A percentile compares a stretch with the other conserved stretches of the same genome.
Conservation (phyloP, 2,797 vertebrate genomes). For the Rhinella marina region DNA sequence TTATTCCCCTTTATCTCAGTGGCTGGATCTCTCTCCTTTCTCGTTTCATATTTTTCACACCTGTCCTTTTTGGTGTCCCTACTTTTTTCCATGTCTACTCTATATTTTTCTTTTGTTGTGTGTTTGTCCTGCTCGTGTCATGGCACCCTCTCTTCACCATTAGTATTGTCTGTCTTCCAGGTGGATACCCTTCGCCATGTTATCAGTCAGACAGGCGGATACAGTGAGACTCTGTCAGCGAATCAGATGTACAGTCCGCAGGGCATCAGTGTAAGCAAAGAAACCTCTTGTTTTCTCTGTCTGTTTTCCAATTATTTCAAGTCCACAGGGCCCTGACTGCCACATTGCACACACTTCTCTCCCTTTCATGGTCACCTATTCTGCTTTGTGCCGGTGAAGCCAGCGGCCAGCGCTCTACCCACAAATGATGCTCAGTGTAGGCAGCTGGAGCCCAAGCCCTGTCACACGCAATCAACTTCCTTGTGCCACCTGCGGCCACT, state of each 20-base stretch:
- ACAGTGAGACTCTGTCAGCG: constrained; percentile 98
- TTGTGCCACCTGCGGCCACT: constrained; percentile 85
- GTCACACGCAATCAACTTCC: constrained; percentile 85
- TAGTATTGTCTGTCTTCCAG: constrained; percentile 82
- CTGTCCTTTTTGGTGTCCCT: not conserved
- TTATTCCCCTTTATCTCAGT: not conserved
- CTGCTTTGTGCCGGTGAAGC: constrained; percentile 81
- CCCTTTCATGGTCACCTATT: constrained; percentile 83
- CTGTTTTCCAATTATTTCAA: constrained; percentile 88
- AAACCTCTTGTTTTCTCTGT: constrained; percentile 68
- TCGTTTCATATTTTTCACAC: not conserved
- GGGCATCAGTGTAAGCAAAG: constrained; percentile 97
- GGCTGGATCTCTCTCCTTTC: not conserved
- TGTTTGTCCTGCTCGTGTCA: not conserved
- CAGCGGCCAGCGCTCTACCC: constrained; percentile 76
- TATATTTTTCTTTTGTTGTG: constrained; percentile 3
- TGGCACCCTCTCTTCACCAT: constrained; percentile 64
- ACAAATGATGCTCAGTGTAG: constrained; percentile 73
- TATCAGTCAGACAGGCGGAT: constrained; percentile 99
- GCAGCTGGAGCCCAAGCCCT: constrained; percentile 81
- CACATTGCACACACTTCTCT: constrained; percentile 87
- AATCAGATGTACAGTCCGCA: constrained; percentile 99
- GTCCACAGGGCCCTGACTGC: constrained; percentile 87
- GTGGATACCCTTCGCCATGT: constrained; percentile 99
- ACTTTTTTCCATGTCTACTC: constrained; percentile 46